phyloP scores from a whole-genome alignment of 2,888 invertebrate species.

The Harpalus rufipes region DNA sequence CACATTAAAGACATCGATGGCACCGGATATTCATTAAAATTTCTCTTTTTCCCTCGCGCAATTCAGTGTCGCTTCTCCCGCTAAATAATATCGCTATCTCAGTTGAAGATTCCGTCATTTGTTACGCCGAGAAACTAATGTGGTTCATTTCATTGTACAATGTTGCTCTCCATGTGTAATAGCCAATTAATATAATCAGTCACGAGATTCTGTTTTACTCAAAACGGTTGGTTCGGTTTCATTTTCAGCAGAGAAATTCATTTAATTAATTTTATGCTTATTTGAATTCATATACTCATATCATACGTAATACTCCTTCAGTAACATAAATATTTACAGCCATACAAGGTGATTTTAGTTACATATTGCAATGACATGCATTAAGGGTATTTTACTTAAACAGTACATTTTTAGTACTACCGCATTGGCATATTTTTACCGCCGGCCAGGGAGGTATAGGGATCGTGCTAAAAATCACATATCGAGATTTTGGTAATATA shows the following conservation, averaged over 20 bases:
- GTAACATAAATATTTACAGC: background rate
- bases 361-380: too few species aligned
- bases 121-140: slow-evolving; percentile 35
- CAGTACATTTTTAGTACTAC: too few species aligned
- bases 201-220: background rate
- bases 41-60: slow-evolving; percentile 38
- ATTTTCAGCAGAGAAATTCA: background rate
- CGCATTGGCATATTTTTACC: too few species aligned
- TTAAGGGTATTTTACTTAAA: too few species aligned
- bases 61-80: slow-evolving; percentile 24
- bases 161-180: slow-evolving; percentile 2
- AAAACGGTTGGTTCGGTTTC: background rate
- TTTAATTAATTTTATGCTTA: background rate
- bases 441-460: too few species aligned
- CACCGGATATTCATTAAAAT: slow-evolving; percentile 63
- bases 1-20: slow-evolving; percentile 50
- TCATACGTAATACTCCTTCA: background rate
- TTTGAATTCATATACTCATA: too few species aligned
- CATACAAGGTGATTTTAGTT: too few species aligned
- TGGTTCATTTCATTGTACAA: slow-evolving; percentile 11
- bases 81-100: slow-evolving; percentile 44
- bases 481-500: too few species aligned
- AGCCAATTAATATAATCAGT: slow-evolving; percentile 31
- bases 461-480: too few species aligned
- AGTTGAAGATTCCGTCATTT: slow-evolving; percentile 29